phyloP scores from a whole-genome alignment of 2,113 vertebrate genomes.

The Pelobates fuscus region DNA sequence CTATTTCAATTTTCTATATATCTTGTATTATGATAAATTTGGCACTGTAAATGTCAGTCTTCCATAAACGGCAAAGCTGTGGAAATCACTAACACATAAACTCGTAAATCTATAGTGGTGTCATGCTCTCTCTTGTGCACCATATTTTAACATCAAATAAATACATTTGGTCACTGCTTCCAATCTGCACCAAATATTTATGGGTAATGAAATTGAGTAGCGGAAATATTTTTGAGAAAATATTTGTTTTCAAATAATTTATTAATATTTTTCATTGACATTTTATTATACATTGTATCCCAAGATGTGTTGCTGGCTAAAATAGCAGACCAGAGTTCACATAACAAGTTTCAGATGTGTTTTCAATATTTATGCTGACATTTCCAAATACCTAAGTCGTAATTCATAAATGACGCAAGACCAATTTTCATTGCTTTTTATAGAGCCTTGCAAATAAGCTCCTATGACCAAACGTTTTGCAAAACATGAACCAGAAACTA shows the following conservation, averaged over 20 bases:
- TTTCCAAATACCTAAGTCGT: not conserved
- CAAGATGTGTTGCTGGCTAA: not conserved
- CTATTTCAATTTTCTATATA: no score
- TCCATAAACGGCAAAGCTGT: no score
- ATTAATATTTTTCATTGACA: not conserved
- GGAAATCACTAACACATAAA: no score
- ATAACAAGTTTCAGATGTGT: not conserved
- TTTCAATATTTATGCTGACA: constrained; percentile 14
- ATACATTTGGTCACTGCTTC: no score
- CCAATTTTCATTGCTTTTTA: constrained; percentile 5
- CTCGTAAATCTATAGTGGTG: no score
- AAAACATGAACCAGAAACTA: not conserved
- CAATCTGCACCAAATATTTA: no score
- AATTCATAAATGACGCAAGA: not conserved
- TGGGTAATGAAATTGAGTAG: not conserved
- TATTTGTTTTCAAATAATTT: not conserved
- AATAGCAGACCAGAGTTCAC: not conserved
- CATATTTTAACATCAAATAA: no score
- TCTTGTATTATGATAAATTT: no score
- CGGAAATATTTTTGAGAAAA: not conserved
- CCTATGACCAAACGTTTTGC: constrained; percentile 9
- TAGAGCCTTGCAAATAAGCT: not conserved
- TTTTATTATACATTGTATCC: not conserved
- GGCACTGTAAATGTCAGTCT: no score
- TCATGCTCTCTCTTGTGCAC: no score